A percentile compares a stretch with the other conserved stretches of the same genome.
Evolutionary conservation across 2,797 vertebrate genomes (phyloP).

Genomic region (Lacerta bilineata): DNA sequence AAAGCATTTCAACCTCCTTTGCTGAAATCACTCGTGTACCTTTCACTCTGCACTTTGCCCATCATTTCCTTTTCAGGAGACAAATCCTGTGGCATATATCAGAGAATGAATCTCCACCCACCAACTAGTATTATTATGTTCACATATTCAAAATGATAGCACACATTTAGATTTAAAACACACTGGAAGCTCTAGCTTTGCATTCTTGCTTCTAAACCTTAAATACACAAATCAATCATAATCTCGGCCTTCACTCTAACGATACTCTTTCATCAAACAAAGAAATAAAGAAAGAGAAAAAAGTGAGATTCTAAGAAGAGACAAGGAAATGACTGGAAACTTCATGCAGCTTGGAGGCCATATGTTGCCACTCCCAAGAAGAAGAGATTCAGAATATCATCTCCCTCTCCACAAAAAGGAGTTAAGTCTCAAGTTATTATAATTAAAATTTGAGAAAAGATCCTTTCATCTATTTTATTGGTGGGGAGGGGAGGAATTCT

Average conservation of each 20-base stretch:
- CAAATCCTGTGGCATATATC: neutral
- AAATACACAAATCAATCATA: neutral
- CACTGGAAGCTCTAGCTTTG: neutral
- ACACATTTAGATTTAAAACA: neutral
- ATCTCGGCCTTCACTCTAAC: neutral
- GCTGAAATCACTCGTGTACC: neutral
- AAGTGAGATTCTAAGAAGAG: neutral
- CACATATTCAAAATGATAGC: neutral
- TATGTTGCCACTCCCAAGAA: neutral
- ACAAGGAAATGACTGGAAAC: neutral
- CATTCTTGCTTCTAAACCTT: too few species aligned
- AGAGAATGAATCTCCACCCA: neutral
- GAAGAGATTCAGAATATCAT: neutral
- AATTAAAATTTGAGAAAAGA: neutral
- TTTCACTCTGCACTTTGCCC: neutral
- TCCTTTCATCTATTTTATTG: neutral
- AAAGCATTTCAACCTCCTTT: neutral
- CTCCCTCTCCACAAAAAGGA: neutral
- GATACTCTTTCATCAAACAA: neutral
- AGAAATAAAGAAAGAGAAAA: neutral
- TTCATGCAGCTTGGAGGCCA: neutral
- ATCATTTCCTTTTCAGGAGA: slow-evolving; percentile 17
- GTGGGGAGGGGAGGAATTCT: neutral
- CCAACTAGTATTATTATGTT: neutral
- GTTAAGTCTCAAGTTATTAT: neutral